Conservation (phyloP, 2,888 invertebrate species). For the Spisula subtruncata region DNA sequence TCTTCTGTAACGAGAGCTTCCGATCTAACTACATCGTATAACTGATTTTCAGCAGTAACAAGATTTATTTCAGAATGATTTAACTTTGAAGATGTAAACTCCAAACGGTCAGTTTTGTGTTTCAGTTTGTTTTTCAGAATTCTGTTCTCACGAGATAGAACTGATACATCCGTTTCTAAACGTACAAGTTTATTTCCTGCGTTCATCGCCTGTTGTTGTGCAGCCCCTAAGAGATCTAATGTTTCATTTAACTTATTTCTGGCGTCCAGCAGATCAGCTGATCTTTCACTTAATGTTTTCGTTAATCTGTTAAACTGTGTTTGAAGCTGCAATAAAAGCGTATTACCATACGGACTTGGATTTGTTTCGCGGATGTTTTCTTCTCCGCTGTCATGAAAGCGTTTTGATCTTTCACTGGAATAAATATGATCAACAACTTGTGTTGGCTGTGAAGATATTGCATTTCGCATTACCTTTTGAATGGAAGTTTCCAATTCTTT, state of each 20-base stretch:
- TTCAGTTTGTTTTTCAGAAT: conserved; percentile 82
- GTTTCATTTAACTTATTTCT: conserved; percentile 80
- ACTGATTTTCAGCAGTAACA: conserved; percentile 68
- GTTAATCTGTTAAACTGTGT: conserved; percentile 78
- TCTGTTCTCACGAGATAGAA: conserved; percentile 78
- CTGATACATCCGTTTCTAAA: conserved; percentile 76
- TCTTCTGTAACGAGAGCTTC: conserved; percentile 80
- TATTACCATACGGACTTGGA: conserved; percentile 57
- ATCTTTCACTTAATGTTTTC: conserved; percentile 71
- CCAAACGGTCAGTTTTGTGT: conserved; percentile 74
- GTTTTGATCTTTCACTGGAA: background rate
- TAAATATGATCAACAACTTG: conserved; percentile 1
- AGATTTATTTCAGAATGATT: conserved; percentile 68
- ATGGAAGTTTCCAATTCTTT: conserved; percentile 75
- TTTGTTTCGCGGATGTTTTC: background rate
- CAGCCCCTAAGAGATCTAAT: conserved; percentile 66
- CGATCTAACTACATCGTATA: conserved; percentile 76
- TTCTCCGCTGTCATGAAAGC: background rate
- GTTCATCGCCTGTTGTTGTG: conserved; percentile 75
- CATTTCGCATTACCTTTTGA: conserved; percentile 73
- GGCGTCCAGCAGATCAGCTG: conserved; percentile 73
- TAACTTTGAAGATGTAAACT: conserved; percentile 67
- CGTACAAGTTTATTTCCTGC: conserved; percentile 75
- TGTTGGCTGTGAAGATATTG: conserved; percentile 46
- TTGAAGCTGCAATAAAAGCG: conserved; percentile 72